Percentiles rank a stretch among this genome's conserved stretches.
These are phyloP conservation scores for Alligator mississippiensis DNA, from an alignment of 2,113 vertebrate species.

Conservation along the genomic window DNA sequence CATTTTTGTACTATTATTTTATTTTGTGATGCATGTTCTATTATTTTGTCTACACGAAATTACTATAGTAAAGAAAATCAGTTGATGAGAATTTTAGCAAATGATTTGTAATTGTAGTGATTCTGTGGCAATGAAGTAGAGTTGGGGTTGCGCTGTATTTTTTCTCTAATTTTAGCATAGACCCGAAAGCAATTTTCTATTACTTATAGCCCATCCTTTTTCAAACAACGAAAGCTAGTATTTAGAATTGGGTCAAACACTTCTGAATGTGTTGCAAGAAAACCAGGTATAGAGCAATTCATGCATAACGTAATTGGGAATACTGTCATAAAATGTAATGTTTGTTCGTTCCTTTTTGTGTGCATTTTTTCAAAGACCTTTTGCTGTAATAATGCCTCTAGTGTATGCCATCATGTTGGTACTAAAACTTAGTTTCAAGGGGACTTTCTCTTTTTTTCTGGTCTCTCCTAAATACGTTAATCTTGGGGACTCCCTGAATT, in stretches of 20 bases:
- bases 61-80: constrained; percentile 50
- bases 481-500: neutral
- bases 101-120: constrained; percentile 59
- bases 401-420: neutral
- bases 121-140: neutral
- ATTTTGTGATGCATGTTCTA: constrained; percentile 59
- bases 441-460: fast-evolving
- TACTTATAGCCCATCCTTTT: neutral
- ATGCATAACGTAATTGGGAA: neutral
- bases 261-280: neutral
- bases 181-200: neutral
- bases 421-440: neutral
- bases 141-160: neutral
- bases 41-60: constrained; percentile 65
- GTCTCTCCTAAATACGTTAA: neutral
- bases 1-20: constrained; percentile 61
- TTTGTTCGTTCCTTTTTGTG: neutral
- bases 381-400: neutral
- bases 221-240: neutral
- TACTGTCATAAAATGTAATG: neutral
- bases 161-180: neutral
- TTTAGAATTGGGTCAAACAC: neutral
- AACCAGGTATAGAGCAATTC: neutral
- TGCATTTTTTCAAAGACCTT: neutral
- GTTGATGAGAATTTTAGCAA: constrained; percentile 60